A percentile compares a stretch with the other conserved stretches of the same genome.
Evolutionary conservation across 2,113 vertebrate genomes (phyloP).

Genomic region (Eulemur macaco): DNA sequence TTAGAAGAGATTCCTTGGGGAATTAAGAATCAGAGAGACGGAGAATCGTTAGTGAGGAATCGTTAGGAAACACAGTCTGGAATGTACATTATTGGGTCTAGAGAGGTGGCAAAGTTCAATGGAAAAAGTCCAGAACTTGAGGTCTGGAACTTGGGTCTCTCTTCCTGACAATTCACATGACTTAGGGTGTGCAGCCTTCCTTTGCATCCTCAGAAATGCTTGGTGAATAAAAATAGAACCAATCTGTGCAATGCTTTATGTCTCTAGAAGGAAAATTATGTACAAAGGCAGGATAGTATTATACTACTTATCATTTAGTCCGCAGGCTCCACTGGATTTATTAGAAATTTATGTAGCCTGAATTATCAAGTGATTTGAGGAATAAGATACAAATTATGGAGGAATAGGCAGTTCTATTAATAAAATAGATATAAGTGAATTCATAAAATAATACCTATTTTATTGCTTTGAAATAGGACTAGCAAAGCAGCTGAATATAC

Average conservation of each 20-base stretch:
- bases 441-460: background rate
- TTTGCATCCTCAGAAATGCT: background rate
- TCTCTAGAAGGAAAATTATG: background rate
- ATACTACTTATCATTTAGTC: background rate
- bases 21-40: background rate
- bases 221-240: background rate
- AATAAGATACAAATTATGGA: background rate
- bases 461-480: slow-evolving; percentile 10
- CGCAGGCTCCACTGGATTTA: background rate
- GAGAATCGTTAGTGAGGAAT: background rate
- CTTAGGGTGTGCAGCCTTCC: background rate
- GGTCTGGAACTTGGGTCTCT: background rate
- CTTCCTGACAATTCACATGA: background rate
- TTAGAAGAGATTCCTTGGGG: background rate
- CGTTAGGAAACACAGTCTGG: background rate
- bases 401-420: background rate
- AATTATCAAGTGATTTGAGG: slow-evolving; percentile 12
- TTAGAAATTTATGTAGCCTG: background rate
- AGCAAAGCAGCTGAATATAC: background rate
- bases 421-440: background rate
- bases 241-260: background rate
- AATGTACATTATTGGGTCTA: background rate
- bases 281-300: background rate
- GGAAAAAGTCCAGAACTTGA: background rate
- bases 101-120: background rate